Conservation (phyloP, 37 sponge, comb jelly and placozoan species). For the Petrosia ficiformis region DNA sequence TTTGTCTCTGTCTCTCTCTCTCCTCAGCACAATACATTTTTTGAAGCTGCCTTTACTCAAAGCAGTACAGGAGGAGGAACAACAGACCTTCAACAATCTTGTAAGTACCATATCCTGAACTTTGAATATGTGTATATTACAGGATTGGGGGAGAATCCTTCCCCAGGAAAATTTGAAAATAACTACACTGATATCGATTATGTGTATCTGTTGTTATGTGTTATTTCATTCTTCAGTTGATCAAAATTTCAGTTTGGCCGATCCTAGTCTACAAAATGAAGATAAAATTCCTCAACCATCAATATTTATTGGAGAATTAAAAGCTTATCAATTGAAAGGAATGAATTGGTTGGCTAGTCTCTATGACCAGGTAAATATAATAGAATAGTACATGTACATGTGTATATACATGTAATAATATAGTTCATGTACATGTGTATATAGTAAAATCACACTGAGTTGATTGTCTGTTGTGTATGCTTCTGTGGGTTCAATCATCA, state of each 20-base stretch:
- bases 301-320: slow-evolving; percentile 81
- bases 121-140: not conserved
- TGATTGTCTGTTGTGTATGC: slow-evolving; percentile 12
- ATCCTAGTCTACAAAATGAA: slow-evolving; percentile 63
- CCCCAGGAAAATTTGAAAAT: too few relatives aligned
- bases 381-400: not conserved
- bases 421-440: too few relatives aligned
- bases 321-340: slow-evolving; percentile 91
- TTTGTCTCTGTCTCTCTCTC: too few relatives aligned
- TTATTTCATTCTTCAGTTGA: slow-evolving; percentile 61
- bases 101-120: not conserved
- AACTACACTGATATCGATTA: too few relatives aligned
- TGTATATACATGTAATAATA: not conserved
- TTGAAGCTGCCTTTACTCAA: not conserved
- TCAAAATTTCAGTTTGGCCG: slow-evolving; percentile 78
- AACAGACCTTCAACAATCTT: slow-evolving; percentile 31
- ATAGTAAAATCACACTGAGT: too few relatives aligned
- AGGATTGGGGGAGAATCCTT: too few relatives aligned
- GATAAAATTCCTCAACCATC: slow-evolving; percentile 73
- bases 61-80: not conserved
- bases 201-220: not conserved
- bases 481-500: too few relatives aligned
- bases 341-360: slow-evolving; percentile 96
- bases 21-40: not conserved
- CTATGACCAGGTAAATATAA: slow-evolving; percentile 69